Base-by-base conservation (phyloP, 2,113 vertebrate genomes). In the Hypocryptadius cinnamomeus region DNA sequence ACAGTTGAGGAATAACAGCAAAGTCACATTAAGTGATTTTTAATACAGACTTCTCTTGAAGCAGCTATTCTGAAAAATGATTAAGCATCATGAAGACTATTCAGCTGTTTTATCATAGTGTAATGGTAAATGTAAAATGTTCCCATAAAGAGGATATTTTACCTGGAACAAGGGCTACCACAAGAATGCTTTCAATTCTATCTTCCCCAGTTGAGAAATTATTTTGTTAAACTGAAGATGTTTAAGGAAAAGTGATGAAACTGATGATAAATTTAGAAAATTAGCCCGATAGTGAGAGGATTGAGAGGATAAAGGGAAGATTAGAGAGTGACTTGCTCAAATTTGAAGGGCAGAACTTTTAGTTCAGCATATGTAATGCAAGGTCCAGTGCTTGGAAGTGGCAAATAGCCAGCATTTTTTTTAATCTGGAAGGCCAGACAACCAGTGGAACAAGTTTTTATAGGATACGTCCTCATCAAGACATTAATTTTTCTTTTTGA, bases 341-440 rank as follows among this genome's bases (percentile, higher is more conserved):
- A 87, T 87, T 83, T 94, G 79, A 81, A 95, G 86, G 87, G 65
- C 88, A 86, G 69, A 78, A 73, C 78, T 73, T 94, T 90, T 45
- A 69, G 74, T 57, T 70, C 39, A 66, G 80, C 45, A 87, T 89
- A 77, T 61, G 4, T 64, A 65, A 79, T 87, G 63, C 73, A 89
- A 79, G 35, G 78, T 81, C 78, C 69, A 54, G 57, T 65, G 37
- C 74, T 87, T 89, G 50, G 10, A 85, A 76, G 11, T 93, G 85
- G 82, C 94, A 91, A 73, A 83, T 77, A 70, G 78, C 85, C 87
- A 94, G 50, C 30, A 11, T 8, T 80, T 71, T 74, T 79, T 85
- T 69, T 40, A 3, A 14, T 27, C 61, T 81, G 61, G 60, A 81
- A 68, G 42, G 21, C 28, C 79, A 50, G 61, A 57, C 22, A 33